These are phyloP conservation scores for Aeoliscus strigatus DNA, from an alignment of 2,797 vertebrate species.

Conservation along the genomic window DNA sequence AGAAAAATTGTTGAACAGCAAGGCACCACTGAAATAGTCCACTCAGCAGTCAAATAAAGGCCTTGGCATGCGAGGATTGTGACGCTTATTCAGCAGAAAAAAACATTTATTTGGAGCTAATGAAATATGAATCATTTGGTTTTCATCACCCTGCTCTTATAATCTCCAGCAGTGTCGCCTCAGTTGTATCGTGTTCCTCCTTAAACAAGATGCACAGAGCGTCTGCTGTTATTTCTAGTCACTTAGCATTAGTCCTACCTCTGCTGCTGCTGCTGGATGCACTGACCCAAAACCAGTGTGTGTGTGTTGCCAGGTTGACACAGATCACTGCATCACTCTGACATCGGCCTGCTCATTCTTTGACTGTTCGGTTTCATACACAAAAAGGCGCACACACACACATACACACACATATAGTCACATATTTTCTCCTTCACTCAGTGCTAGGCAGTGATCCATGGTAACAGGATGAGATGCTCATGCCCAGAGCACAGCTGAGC, in stretches of 20 bases:
- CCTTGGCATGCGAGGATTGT: conserved; percentile 48
- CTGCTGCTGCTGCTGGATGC: conserved; percentile 15
- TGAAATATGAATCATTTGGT: conserved; percentile 61
- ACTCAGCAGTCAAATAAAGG: conserved; percentile 69
- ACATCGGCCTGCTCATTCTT: conserved; percentile 58
- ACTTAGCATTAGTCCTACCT: conserved; percentile 26
- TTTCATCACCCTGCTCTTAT: conserved; percentile 55
- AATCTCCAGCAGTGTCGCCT: conserved; percentile 23
- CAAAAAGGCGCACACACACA: conserved; percentile 21
- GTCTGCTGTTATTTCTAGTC: conserved; percentile 15
- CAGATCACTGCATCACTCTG: conserved; percentile 59
- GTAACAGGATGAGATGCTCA: conserved; percentile 75
- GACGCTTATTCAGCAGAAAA: conserved; percentile 57
- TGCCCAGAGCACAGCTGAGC: conserved; percentile 78
- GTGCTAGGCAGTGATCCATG: conserved; percentile 74
- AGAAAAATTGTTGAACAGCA: conserved; percentile 58
- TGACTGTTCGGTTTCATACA: conserved; percentile 40
- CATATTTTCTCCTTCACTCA: conserved; percentile 50
- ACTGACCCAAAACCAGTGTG: conserved; percentile 41
- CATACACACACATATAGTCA: conserved; percentile 35
- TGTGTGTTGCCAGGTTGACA: conserved; percentile 48
- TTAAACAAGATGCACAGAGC: no score
- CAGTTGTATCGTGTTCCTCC: no score
- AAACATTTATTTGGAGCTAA: conserved; percentile 51
- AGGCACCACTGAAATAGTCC: conserved; percentile 59